phyloP scores from a whole-genome alignment of 2,113 vertebrate species.

The Hyaena hyaena region DNA sequence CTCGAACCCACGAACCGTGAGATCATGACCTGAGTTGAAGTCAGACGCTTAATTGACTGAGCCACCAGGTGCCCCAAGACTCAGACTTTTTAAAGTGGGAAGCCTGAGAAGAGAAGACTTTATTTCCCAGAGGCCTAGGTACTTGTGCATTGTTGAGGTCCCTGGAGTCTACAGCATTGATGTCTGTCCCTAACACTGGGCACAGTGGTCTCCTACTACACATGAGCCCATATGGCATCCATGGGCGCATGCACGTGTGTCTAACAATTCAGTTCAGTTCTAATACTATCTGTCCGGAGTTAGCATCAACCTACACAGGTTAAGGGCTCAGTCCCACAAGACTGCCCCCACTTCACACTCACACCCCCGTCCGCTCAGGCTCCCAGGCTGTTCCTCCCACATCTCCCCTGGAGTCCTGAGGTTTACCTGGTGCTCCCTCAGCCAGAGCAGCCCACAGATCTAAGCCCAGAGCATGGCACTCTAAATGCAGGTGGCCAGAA shows the following conservation, averaged over 20 bases:
- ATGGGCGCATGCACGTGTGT: background rate
- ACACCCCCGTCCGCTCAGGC: background rate
- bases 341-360: too few species aligned
- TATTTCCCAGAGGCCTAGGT: background rate
- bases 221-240: accelerated
- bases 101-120: background rate
- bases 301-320: background rate
- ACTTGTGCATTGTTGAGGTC: background rate
- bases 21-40: too few species aligned
- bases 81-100: background rate
- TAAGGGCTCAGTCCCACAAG: background rate
- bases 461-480: background rate
- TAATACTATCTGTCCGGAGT: background rate
- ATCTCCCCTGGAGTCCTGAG: background rate
- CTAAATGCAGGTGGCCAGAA: background rate
- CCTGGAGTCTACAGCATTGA: background rate
- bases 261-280: background rate
- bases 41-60: too few species aligned
- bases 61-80: background rate
- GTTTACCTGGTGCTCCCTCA: background rate
- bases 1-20: too few species aligned
- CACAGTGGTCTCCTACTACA: background rate
- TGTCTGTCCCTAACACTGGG: background rate
- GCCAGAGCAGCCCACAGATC: background rate
- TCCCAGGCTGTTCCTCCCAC: background rate